These are phyloP conservation scores for Erannis defoliaria DNA, from an alignment of 2,888 invertebrate genomes.

Conservation along the genomic window DNA sequence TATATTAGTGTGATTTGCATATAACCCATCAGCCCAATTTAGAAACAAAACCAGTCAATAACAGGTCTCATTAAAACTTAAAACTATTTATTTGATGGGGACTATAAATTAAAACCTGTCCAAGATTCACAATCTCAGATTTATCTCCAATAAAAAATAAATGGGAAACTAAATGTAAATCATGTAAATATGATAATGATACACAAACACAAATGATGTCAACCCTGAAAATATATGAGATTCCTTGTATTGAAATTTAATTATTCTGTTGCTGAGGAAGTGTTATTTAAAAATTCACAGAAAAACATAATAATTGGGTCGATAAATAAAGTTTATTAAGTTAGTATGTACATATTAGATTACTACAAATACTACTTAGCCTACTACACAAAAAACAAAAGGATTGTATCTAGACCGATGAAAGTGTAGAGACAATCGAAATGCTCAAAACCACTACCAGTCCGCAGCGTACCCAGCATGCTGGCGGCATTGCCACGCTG, in stretches of 20 bases:
- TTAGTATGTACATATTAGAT: no score
- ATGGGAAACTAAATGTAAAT: conserved; percentile 8
- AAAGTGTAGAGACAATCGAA: no score
- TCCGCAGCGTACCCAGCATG: no score
- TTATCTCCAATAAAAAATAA: not conserved
- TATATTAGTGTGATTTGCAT: conserved; percentile 10
- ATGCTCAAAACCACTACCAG: no score
- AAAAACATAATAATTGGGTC: no score
- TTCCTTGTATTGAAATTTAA: conserved; percentile 6
- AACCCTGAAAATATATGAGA: conserved; percentile 11
- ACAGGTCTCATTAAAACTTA: conserved; percentile 20
- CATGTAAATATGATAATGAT: not conserved
- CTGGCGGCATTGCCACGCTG: no score
- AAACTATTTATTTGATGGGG: conserved; percentile 16
- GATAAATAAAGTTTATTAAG: no score
- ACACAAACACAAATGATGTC: not conserved
- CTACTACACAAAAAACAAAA: no score
- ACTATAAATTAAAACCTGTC: conserved; percentile 32
- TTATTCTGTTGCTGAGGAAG: not conserved
- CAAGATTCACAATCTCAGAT: conserved; percentile 12
- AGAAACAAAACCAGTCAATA: conserved; percentile 20
- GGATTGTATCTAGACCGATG: no score
- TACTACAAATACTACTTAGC: no score
- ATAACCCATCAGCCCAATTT: conserved; percentile 23
- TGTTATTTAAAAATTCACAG: not conserved